phyloP scores from a whole-genome alignment of 2,888 invertebrate species.

The Cheilosia vulpina region DNA sequence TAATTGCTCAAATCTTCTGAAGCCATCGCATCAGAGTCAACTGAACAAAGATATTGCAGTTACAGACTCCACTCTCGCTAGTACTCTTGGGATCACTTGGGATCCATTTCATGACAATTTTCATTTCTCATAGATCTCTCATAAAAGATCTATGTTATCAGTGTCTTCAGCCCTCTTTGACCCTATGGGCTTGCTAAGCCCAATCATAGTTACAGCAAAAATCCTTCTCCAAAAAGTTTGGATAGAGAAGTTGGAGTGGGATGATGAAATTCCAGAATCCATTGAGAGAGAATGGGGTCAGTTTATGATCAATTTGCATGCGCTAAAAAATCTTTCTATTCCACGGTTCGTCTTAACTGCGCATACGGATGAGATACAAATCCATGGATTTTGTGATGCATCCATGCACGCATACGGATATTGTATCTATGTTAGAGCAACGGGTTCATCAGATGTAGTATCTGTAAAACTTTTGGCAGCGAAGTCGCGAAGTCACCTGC shows the following conservation, averaged over 20 bases:
- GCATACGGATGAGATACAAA: slow-evolving; percentile 5
- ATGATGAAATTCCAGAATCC: slow-evolving; percentile 10
- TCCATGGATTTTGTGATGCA: slow-evolving; percentile 62
- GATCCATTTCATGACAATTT: slow-evolving; percentile 44
- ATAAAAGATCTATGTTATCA: slow-evolving; percentile 23
- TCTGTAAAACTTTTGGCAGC: slow-evolving; percentile 39
- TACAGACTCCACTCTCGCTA: slow-evolving; percentile 4
- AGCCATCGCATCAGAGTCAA: slow-evolving; percentile 3
- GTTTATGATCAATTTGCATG: slow-evolving; percentile 2
- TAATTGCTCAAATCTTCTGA: slow-evolving; percentile 2
- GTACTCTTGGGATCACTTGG: slow-evolving; percentile 46
- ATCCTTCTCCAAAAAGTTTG: slow-evolving; percentile 68
- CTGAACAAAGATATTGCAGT: background rate
- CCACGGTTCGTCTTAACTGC: slow-evolving; percentile 8
- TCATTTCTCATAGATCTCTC: slow-evolving; percentile 17
- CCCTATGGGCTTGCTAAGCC: slow-evolving; percentile 52
- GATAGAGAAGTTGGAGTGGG: slow-evolving; percentile 38
- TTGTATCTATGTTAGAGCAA: slow-evolving; percentile 12
- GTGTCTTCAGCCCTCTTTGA: slow-evolving; percentile 48
- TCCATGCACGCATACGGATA: slow-evolving; percentile 57
- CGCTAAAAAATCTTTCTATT: background rate
- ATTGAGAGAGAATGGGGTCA: background rate
- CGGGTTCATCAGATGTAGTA: slow-evolving; percentile 13
- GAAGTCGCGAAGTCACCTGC: slow-evolving; percentile 62
- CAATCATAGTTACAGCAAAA: slow-evolving; percentile 55